Evolutionary conservation across 2,888 invertebrate species (phyloP), one percentile per base, ranked within the genome.

Genomic region (Biston stratarius): DNA sequence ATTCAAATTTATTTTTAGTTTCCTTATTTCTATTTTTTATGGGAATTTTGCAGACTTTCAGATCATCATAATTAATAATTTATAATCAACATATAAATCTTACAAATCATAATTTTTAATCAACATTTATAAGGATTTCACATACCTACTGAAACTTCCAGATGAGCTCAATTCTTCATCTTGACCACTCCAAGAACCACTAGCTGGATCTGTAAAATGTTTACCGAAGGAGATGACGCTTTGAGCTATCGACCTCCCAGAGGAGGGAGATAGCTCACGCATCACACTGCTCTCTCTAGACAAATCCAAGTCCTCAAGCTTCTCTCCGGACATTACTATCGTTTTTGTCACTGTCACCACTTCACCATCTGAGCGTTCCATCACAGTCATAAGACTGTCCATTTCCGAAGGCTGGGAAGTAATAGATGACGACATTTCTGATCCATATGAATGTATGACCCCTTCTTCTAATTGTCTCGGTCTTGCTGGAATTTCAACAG

Each of bases 171-270:
- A 78, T 75, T 94, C 94, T 72, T 94, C 94, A 61, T 94, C 94
- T 69, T 94, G 94, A 40, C 94, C 94, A 71, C 94, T 94, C 94
- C 94, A 94, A 0, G 94, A 94, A 12, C 94, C 94, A 81, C 94
- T 94, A 36, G 94, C 94, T 69, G 94, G 94, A 92, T 94, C 94
- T 94, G 94, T 92, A 87, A 94, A 92, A 77, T 89, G 92, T 94
- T 94, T 94, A 82, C 94, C 92, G 72, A 89, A 84, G 44, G 91
- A 91, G 64, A 88, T 86, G 73, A 92, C 84, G 71, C 94, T 93
- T 71, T 94, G 94, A 86, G 92, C 90, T 60, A 92, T 75, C 82
- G 94, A 94, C 85, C 87, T 94, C 83, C 92, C 94, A 0, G 94
- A 94, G 78, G 94, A 93, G 79, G 94, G 94, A 73, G 94, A 94